Conservation (phyloP, 2,113 vertebrate genomes). For the Arvicanthis niloticus region DNA sequence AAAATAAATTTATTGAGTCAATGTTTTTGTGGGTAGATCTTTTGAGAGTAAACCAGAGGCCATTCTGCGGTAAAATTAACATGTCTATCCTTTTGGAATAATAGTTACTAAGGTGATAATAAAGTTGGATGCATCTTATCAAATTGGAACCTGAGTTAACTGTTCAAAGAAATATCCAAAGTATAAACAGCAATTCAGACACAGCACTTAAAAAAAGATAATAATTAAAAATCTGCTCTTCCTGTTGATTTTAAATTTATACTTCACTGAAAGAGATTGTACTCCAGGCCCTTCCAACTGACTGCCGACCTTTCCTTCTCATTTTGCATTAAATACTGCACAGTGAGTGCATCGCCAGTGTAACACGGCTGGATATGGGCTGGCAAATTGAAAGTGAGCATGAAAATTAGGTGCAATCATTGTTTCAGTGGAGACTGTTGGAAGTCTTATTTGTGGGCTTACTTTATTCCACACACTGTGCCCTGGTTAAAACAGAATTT, state of each 20-base stretch:
- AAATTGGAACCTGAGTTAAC: conserved; percentile 6
- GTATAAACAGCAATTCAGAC: conserved; percentile 25
- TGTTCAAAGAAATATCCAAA: neutral
- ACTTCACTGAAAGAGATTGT: neutral
- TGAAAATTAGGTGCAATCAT: conserved; percentile 50
- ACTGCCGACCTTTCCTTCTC: conserved; percentile 46
- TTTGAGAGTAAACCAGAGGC: conserved; percentile 24
- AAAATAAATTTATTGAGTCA: conserved; percentile 57
- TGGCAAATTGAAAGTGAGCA: conserved; percentile 12
- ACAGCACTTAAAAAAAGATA: neutral
- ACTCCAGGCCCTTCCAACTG: neutral
- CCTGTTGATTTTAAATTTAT: conserved; percentile 47
- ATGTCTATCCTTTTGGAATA: conserved; percentile 34
- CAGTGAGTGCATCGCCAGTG: neutral
- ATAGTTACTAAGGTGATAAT: conserved; percentile 21
- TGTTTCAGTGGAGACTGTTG: neutral
- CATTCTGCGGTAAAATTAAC: conserved; percentile 22
- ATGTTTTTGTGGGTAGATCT: conserved; percentile 1
- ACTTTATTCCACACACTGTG: conserved; percentile 6
- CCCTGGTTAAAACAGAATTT: neutral
- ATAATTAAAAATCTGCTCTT: conserved; percentile 38
- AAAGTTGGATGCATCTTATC: neutral
- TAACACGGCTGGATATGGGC: neutral
- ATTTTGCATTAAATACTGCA: conserved; percentile 7
- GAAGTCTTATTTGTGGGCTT: neutral